Conservation (phyloP, 1,140 invertebrate genomes). For the Drosophila kikkawai region DNA sequence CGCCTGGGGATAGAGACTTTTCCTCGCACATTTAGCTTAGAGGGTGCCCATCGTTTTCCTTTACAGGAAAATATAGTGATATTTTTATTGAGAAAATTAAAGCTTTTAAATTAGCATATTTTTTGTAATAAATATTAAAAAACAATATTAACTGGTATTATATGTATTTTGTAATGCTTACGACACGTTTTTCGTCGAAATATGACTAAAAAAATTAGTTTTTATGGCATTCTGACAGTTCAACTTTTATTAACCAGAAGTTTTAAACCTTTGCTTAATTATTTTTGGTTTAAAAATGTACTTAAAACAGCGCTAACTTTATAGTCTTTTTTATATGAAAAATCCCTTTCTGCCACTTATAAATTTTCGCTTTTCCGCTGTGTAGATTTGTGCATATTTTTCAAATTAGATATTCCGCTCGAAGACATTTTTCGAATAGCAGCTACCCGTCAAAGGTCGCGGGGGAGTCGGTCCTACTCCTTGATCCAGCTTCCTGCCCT, state of each 20-base stretch:
- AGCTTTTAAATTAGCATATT: neutral
- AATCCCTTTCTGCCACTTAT: neutral
- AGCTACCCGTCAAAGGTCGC: conserved; percentile 12
- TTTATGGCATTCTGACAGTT: neutral
- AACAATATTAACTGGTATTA: neutral
- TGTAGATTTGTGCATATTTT: conserved; percentile 24
- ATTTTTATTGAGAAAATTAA: neutral
- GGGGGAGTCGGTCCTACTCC: neutral
- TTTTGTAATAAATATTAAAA: neutral
- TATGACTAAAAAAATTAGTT: neutral
- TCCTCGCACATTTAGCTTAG: conserved; percentile 31
- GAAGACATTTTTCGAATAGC: conserved; percentile 27
- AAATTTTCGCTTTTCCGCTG: neutral
- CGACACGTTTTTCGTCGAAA: neutral
- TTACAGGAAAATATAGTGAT: neutral
- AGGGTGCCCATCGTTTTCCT: conserved; percentile 18
- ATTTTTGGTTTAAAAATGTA: neutral
- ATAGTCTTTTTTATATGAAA: neutral
- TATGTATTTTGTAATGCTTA: neutral
- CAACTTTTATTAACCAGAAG: conserved; percentile 4
- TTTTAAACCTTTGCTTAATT: neutral
- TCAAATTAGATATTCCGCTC: conserved; percentile 10
- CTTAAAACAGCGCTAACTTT: neutral
- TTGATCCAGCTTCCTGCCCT: conserved; percentile 20
- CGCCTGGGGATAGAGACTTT: conserved; percentile 58